Evolutionary conservation across 1,140 invertebrate species (phyloP), one percentile per base, ranked within the genome.

Genomic region (Drosophila azteca): DNA sequence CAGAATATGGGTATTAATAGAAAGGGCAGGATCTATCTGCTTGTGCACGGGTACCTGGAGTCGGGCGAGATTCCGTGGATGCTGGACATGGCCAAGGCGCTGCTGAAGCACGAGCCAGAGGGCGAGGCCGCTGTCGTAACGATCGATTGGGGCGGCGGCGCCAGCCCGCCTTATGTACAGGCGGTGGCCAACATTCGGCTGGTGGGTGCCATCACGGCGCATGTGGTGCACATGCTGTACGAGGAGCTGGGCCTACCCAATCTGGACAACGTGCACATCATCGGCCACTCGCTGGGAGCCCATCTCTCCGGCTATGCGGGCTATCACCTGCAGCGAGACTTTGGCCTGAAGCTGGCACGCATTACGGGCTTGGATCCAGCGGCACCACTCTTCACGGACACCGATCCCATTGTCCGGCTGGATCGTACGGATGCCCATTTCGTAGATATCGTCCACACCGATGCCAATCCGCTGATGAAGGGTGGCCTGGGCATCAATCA

Each of bases 141-240:
- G 0, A 94, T 98, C 0, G 97, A 98, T 81, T 98, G 97, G 97
- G 94, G 95, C 41, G 94, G 93, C 39, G 97, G 96, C 0, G 96
- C 97, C 0, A 94, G 94, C 55, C 97, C 97, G 1, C 97, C 97
- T 0, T 98, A 98, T 83, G 95, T 96, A 0, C 97, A 98, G 91
- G 97, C 97, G 0, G 96, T 97, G 1, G 97, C 96, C 0, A 98
- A 98, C 87, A 97, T 97, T n/a, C 93, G 97, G 54, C 92, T 98
- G 1, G 95, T 98, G 8, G 97, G 96, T 1, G 94, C 94, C 0
- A 96, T 97, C 84, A 95, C 96, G 0, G 96, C 96, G 0, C 94
- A 96, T 91, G 92, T 98, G 13, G 92, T 94, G 11, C 91, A 93
- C 71, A 92, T 93, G 90, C 82, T 94, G 53, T 93, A 93, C 94